Base-by-base conservation (phyloP, 2,797 vertebrate genomes). In the Distichodus sexfasciatus region DNA sequence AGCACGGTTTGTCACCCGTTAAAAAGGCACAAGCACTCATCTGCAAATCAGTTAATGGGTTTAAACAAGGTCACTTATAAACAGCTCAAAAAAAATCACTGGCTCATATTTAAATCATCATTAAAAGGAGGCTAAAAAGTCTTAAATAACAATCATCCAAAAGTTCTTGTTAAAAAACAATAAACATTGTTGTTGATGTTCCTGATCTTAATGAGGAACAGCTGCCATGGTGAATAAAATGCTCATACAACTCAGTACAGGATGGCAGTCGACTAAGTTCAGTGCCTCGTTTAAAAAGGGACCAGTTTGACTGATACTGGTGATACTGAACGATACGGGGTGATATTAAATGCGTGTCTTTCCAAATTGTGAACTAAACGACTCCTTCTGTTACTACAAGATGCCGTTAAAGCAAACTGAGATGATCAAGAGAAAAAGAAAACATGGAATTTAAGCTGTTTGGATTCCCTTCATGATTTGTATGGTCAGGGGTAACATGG, bases 131-230 rank as follows among this genome's bases (percentile, higher is more conserved):
- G n/a, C n/a, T n/a, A n/a, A n/a, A n/a, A n/a, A n/a, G n/a, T n/a
- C n/a, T n/a, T n/a, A n/a, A n/a, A n/a, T n/a, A n/a, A n/a, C n/a
- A n/a, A n/a, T n/a, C n/a, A n/a, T n/a, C n/a, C n/a, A n/a, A n/a
- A n/a, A n/a, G n/a, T n/a, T n/a, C n/a, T n/a, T n/a, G n/a, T 47
- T 19, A 8, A 35, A 35, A 62, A 14, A 62, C 59, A 47, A 10
- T 31, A 29, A 47, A 35, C 6, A 19, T 6, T 15, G 59, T 31
- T 62, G 59, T 62, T 62, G 46, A 62, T 35, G 15, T 33, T 47
- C 8, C 23, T 62, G 14, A 11, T 6, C 28, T 15, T 46, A 47
- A 62, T 15, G 43, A 46, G 29, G 47, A 48, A 35, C 43, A 62
- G 19, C 60, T 35, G 60, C 35, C 11, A 31, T 2, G 33, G 17